Conservation (phyloP, 2,888 invertebrate genomes). For the Drosophila bunnanda region DNA sequence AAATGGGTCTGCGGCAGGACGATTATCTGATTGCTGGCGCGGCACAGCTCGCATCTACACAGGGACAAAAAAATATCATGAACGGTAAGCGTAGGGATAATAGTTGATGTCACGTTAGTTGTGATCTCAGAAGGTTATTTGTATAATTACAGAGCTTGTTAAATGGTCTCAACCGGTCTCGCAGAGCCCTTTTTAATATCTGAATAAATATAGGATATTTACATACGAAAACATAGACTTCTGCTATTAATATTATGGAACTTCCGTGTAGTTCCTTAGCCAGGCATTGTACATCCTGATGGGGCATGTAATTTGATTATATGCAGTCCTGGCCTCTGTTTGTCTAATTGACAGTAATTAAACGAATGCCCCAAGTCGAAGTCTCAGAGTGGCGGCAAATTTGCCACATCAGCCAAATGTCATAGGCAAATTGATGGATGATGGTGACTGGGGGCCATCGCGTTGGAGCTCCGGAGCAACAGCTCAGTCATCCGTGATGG, state of each 20-base stretch:
- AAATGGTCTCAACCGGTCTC: too few relatives aligned
- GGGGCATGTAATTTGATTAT: constrained; percentile 57
- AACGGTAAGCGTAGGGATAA: neutral
- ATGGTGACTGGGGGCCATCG: constrained; percentile 34
- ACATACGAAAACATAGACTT: neutral
- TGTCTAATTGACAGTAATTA: constrained; percentile 72
- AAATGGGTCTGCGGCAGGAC: constrained; percentile 44
- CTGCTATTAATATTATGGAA: neutral
- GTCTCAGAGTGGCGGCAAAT: constrained; percentile 27
- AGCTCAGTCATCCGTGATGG: constrained; percentile 45
- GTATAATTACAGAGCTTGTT: too few relatives aligned
- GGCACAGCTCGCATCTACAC: constrained; percentile 21
- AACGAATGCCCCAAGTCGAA: constrained; percentile 34
- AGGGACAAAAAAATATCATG: neutral
- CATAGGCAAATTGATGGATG: constrained; percentile 61
- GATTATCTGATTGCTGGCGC: constrained; percentile 57
- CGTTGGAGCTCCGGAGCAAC: constrained; percentile 21
- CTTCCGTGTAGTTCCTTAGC: constrained; percentile 3
- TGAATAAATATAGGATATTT: too few relatives aligned
- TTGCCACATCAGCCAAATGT: constrained; percentile 55
- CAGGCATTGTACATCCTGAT: constrained; percentile 20
- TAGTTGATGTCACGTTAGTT: neutral
- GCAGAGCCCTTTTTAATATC: too few relatives aligned
- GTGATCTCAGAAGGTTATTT: neutral
- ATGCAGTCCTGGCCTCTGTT: constrained; percentile 37